Evolutionary conservation across 2,888 invertebrate species (phyloP).

Genomic region (Crematogaster levior): DNA sequence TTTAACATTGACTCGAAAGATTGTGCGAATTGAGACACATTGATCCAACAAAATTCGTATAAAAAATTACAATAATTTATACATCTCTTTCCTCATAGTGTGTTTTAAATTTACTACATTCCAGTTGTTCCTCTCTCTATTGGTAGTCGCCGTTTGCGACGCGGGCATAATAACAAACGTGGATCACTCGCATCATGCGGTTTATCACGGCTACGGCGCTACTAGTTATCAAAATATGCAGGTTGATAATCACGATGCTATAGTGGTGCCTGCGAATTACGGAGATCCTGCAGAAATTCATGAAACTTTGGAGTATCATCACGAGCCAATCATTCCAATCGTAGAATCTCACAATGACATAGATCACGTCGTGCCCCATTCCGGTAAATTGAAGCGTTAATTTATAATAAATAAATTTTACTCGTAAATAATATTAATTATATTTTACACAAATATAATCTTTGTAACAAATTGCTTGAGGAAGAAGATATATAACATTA

Average conservation of each 20-base stretch:
- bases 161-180: conserved; percentile 75
- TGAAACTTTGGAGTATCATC: not conserved
- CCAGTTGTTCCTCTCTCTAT: conserved; percentile 71
- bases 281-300: conserved; percentile 56
- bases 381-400: conserved; percentile 3
- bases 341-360: conserved; percentile 1
- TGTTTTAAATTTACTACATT: conserved; percentile 56
- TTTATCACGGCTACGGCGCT: conserved; percentile 81
- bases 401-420: not conserved
- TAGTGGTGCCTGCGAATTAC: conserved; percentile 72
- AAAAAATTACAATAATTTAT: not conserved
- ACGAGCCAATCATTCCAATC: conserved; percentile 35
- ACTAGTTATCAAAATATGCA: conserved; percentile 82
- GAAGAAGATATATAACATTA: not conserved
- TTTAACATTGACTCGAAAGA: not conserved
- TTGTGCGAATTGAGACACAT: not conserved
- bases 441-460: not conserved
- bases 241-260: conserved; percentile 75
- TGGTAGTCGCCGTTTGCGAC: conserved; percentile 67
- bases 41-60: not conserved
- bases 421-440: not conserved
- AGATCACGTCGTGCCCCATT: conserved; percentile 39
- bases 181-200: conserved; percentile 72
- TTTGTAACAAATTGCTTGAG: not conserved
- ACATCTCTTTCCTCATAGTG: not conserved